These are phyloP conservation scores for Brachionus sp. DNA, from an alignment of 1,140 invertebrate species.

Conservation along the genomic window DNA sequence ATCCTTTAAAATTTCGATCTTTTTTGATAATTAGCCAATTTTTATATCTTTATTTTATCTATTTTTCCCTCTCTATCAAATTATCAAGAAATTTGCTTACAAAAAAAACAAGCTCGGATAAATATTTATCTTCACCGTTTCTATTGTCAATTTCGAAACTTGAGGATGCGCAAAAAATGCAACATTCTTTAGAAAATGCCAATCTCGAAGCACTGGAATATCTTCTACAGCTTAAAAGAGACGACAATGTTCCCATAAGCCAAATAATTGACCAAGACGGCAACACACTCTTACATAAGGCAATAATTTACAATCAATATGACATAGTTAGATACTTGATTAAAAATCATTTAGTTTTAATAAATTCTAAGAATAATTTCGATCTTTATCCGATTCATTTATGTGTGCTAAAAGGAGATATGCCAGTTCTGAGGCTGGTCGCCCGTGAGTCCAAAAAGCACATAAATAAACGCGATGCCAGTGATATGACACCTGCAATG, in stretches of 20 bases:
- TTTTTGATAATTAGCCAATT: slow-evolving; percentile 41
- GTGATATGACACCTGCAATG: slow-evolving; percentile 33
- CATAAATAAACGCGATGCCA: slow-evolving; percentile 38
- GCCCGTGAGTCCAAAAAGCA: slow-evolving; percentile 38
- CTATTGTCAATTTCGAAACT: slow-evolving; percentile 10
- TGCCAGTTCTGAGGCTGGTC: slow-evolving; percentile 11
- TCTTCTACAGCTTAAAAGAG: slow-evolving; percentile 26
- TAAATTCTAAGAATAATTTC: slow-evolving; percentile 42
- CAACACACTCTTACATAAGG: slow-evolving; percentile 38
- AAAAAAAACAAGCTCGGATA: neutral
- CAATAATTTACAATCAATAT: slow-evolving; percentile 43
- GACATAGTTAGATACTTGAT: slow-evolving; percentile 30
- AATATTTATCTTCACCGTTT: slow-evolving; percentile 21
- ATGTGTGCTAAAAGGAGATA: slow-evolving; percentile 41
- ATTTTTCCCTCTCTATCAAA: slow-evolving; percentile 20
- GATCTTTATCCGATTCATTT: slow-evolving; percentile 42
- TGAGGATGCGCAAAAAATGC: slow-evolving; percentile 28
- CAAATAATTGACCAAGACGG: slow-evolving; percentile 44
- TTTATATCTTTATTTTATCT: neutral
- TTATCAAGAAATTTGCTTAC: slow-evolving; percentile 37
- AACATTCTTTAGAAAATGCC: slow-evolving; percentile 13
- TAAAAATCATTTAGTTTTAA: slow-evolving; percentile 10
- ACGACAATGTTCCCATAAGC: slow-evolving; percentile 20
- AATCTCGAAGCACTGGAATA: slow-evolving; percentile 40
- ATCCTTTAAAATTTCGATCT: slow-evolving; percentile 37